These are phyloP conservation scores for Barnardius zonarius DNA, from an alignment of 2,113 vertebrate species.

Conservation along the genomic window DNA sequence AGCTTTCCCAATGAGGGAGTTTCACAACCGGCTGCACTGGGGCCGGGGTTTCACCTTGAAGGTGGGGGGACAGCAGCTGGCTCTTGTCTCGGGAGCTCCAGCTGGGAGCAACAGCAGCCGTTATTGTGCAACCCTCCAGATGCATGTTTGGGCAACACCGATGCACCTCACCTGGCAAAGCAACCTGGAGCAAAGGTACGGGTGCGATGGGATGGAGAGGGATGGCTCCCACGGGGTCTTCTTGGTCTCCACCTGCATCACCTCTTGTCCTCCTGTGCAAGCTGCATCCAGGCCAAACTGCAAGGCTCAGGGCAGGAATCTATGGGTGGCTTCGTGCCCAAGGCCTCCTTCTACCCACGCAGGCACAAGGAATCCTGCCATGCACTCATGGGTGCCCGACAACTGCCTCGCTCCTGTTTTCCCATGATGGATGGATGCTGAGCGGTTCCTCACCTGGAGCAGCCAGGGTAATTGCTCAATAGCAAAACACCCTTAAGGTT, in stretches of 20 bases:
- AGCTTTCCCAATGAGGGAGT: not conserved
- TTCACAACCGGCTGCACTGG: not conserved
- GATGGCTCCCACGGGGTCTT: not conserved
- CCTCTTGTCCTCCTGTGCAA: not conserved
- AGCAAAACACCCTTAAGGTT: not conserved
- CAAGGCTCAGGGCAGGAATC: not conserved
- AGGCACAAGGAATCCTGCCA: not conserved
- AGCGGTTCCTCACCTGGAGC: not conserved
- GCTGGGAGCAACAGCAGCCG: not conserved
- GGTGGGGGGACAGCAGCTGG: not conserved
- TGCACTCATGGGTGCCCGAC: not conserved
- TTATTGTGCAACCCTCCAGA: not conserved
- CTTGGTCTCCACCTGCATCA: not conserved
- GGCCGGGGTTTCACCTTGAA: fast-evolving
- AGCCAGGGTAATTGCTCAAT: not conserved
- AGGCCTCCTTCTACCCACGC: fast-evolving
- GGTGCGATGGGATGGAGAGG: not conserved
- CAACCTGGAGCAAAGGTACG: not conserved
- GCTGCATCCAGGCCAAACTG: not conserved
- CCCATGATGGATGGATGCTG: not conserved
- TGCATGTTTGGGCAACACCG: not conserved
- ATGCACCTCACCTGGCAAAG: not conserved
- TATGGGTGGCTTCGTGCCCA: not conserved
- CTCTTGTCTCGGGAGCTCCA: not conserved
- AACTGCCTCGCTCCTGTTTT: not conserved